These are phyloP conservation scores for Motacilla alba DNA, from an alignment of 2,113 vertebrate genomes.

Conservation along the genomic window DNA sequence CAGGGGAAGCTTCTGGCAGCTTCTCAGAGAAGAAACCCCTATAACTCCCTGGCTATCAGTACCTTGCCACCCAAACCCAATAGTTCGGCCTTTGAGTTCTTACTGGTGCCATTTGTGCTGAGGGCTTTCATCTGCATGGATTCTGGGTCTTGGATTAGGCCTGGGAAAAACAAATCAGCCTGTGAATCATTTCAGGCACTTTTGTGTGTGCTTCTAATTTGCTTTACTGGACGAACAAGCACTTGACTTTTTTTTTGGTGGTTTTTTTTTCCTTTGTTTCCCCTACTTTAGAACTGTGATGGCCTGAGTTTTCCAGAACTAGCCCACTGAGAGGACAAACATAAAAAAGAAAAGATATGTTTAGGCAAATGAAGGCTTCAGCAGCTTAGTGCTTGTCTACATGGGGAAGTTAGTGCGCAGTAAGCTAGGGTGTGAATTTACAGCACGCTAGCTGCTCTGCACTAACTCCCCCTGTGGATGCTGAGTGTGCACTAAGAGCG, in stretches of 20 bases:
- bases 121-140: neutral
- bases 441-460: conserved; percentile 65
- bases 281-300: neutral
- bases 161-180: rapidly evolving
- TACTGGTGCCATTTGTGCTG: neutral
- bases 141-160: neutral
- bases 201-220: neutral
- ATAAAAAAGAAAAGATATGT: neutral
- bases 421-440: conserved; percentile 63
- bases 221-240: neutral
- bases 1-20: neutral
- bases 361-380: conserved; percentile 19
- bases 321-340: neutral
- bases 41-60: rapidly evolving
- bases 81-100: neutral
- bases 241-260: neutral
- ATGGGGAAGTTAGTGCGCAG: conserved; percentile 67
- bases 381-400: conserved; percentile 62
- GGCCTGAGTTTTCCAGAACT: neutral
- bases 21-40: neutral
- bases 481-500: conserved; percentile 63
- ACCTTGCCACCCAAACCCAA: neutral
- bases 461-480: conserved; percentile 66
- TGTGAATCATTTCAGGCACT: neutral
- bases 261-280: too few relatives aligned